Evolutionary conservation across 2,888 invertebrate species (phyloP), one percentile per base, ranked within the genome.

Genomic region (Ditylenchus weischeri): DNA sequence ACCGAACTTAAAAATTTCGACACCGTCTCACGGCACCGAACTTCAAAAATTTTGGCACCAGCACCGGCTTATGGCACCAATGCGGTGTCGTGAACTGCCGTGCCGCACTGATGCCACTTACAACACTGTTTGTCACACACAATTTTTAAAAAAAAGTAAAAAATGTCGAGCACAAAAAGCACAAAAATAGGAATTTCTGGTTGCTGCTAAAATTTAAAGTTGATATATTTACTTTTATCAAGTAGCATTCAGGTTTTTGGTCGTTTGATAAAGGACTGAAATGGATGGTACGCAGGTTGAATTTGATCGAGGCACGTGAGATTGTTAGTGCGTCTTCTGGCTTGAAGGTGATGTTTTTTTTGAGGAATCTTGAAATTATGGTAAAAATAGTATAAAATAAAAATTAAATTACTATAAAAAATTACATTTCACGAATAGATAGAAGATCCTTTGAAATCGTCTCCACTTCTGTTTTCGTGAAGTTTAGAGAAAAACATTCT

Each of bases 161-260:
- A 29, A 29, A 29, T 29, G 5, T 29, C 5, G 29, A 29, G n/a
- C n/a, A 29, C 29, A 29, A 29, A 29, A 29, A 29, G 5, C 29
- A 29, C 29, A 29, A 29, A 29, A 29, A 29, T 2, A 4, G 2
- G 29, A 29, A 5, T 29, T 29, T 4, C 29, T 29, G 2, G 2
- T 29, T 29, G 29, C 3, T 29, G 29, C 29, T 2, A 50, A 50
- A 50, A 18, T n/a, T n/a, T n/a, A n/a, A n/a, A n/a, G n/a, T n/a
- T n/a, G n/a, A n/a, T 19, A 50, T 50, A 6, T 50, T 23, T 43
- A 68, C 78, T 23, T 71, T 72, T 59, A 82, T 82, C 36, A 75
- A 72, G 65, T 81, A 81, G 59, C 81, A 81, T 62, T 81, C 81
- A 0, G 81, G 81, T 36, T 76, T 77, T 64, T 81, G 79, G 67